These are phyloP conservation scores for Nomada fabriciana DNA, from an alignment of 2,888 invertebrate genomes.

Conservation along the genomic window DNA sequence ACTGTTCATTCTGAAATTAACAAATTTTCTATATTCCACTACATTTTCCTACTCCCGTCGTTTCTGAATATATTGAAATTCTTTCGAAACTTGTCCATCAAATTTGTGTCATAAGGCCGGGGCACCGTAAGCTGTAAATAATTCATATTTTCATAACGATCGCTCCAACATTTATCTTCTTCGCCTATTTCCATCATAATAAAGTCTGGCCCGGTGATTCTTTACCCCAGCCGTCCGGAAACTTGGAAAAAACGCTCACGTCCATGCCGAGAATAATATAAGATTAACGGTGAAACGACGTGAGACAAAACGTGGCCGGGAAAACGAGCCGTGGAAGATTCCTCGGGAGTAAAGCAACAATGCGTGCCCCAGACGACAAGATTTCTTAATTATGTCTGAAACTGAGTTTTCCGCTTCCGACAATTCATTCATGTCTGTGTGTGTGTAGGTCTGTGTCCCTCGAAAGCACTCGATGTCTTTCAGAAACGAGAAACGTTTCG, in stretches of 20 bases:
- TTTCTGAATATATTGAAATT: too few relatives aligned
- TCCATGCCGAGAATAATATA: slow-evolving; percentile 39
- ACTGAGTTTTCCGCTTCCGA: slow-evolving; percentile 27
- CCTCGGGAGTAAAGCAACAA: slow-evolving; percentile 43
- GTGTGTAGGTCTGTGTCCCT: neutral
- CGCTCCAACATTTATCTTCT: slow-evolving; percentile 1
- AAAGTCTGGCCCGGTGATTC: slow-evolving; percentile 1
- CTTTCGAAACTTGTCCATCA: too few relatives aligned
- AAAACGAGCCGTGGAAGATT: slow-evolving; percentile 47
- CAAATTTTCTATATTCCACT: neutral
- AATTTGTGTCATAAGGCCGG: neutral
- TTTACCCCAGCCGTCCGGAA: neutral
- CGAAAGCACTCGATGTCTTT: neutral
- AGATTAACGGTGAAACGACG: slow-evolving; percentile 52
- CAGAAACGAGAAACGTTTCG: neutral
- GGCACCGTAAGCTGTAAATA: neutral
- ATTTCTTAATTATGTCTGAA: slow-evolving; percentile 53
- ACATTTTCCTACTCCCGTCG: too few relatives aligned
- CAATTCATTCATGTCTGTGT: neutral
- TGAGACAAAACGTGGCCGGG: slow-evolving; percentile 51
- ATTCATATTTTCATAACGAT: slow-evolving; percentile 14
- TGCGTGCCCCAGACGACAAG: slow-evolving; percentile 35
- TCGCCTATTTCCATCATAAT: slow-evolving; percentile 12
- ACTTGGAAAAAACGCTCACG: slow-evolving; percentile 9
- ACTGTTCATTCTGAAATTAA: neutral